These are phyloP conservation scores for Pantherophis vulpinus DNA, from an alignment of 2,797 vertebrate species.

Conservation along the genomic window DNA sequence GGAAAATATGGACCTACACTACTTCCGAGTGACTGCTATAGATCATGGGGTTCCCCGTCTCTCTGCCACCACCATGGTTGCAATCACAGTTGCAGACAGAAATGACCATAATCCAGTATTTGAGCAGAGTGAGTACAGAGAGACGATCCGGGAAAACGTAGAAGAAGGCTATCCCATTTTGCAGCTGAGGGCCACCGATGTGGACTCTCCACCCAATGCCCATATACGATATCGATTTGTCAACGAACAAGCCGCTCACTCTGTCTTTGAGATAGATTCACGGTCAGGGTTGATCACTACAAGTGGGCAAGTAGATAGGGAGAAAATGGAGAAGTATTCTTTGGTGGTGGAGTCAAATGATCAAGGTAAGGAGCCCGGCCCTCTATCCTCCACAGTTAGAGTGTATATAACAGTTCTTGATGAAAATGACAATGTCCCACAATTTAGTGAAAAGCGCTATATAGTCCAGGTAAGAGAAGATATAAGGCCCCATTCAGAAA, in stretches of 20 bases:
- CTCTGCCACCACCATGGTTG: slow-evolving; percentile 93
- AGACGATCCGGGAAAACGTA: slow-evolving; percentile 95
- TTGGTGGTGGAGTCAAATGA: slow-evolving; percentile 93
- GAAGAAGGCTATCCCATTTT: slow-evolving; percentile 97
- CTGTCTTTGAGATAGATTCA: slow-evolving; percentile 90
- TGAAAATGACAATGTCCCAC: slow-evolving; percentile 96
- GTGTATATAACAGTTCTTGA: slow-evolving; percentile 94
- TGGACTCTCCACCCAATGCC: slow-evolving; percentile 89
- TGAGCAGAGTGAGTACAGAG: slow-evolving; percentile 92
- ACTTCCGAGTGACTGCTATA: slow-evolving; percentile 87
- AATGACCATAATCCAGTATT: slow-evolving; percentile 95
- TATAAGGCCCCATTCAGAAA: slow-evolving; percentile 86
- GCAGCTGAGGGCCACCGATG: slow-evolving; percentile 92
- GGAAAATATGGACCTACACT: slow-evolving; percentile 94
- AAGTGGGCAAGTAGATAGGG: slow-evolving; percentile 89
- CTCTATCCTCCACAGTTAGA: slow-evolving; percentile 87
- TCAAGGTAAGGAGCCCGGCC: slow-evolving; percentile 92
- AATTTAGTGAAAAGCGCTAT: slow-evolving; percentile 97
- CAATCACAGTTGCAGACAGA: slow-evolving; percentile 86
- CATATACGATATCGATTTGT: slow-evolving; percentile 97
- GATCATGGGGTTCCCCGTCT: slow-evolving; percentile 87
- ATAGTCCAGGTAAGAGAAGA: slow-evolving; percentile 94
- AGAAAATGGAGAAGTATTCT: slow-evolving; percentile 89
- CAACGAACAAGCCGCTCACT: slow-evolving; percentile 77
- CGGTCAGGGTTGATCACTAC: slow-evolving; percentile 97